Percentiles rank a stretch among this genome's conserved stretches.
Evolutionary conservation across 2,797 vertebrate genomes (phyloP).

Genomic region (Channa striata): DNA sequence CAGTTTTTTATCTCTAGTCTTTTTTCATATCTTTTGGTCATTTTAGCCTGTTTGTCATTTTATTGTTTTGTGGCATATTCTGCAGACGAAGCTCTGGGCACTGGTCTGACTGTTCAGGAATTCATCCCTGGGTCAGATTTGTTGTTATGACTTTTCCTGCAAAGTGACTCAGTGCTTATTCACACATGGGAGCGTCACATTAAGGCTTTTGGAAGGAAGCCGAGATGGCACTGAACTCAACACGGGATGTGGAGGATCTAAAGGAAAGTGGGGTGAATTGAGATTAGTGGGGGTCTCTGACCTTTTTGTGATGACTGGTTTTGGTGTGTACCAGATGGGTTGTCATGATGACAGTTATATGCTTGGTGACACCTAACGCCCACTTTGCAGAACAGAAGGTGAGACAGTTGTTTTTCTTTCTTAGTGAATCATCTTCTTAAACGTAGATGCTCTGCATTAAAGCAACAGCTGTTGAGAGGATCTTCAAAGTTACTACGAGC

Average conservation of each 20-base stretch:
- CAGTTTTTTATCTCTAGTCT: too few relatives aligned
- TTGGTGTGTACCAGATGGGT: conserved; percentile 49
- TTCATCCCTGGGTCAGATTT: too few relatives aligned
- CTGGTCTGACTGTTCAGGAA: too few relatives aligned
- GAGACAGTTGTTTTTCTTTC: neutral
- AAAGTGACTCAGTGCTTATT: neutral
- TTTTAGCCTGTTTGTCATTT: too few relatives aligned
- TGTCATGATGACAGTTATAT: conserved; percentile 17
- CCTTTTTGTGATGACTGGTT: conserved; percentile 39
- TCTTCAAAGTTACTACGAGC: neutral
- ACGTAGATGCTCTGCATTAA: neutral
- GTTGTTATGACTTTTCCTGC: too few relatives aligned
- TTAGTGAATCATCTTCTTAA: conserved; percentile 7
- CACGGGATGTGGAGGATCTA: conserved; percentile 4
- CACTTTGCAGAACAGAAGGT: conserved; percentile 12
- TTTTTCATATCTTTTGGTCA: too few relatives aligned
- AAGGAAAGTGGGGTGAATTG: neutral
- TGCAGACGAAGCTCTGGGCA: too few relatives aligned
- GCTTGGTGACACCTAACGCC: conserved; percentile 12
- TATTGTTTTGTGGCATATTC: too few relatives aligned
- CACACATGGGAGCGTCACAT: too few relatives aligned
- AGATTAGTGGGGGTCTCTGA: neutral
- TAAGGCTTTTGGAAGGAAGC: neutral
- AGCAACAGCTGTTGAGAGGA: conserved; percentile 16
- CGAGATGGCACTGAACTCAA: neutral